Evolutionary conservation across 2,113 vertebrate species (phyloP), one percentile per base, ranked within the genome.

Genomic region (Calypte anna): DNA sequence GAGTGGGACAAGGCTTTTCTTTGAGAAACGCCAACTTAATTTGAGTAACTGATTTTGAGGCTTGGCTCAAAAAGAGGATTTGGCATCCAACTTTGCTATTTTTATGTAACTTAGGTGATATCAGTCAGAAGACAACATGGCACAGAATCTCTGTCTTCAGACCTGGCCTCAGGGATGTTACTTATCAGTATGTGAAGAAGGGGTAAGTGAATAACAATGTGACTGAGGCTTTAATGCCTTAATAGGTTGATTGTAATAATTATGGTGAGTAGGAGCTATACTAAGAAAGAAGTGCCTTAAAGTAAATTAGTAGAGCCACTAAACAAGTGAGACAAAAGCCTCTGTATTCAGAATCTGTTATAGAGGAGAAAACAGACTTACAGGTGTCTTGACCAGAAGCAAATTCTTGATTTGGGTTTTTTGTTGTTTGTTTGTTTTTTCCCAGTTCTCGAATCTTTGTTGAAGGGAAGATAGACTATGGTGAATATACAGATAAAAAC

Each of bases 61-160:
- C 12, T 61, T 61, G 21, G 3, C 2, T 67, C 28, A 31, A 23
- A 36, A 67, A 78, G 27, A 61, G 20, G 30, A 51, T 81, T 44
- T 63, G 44, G 20, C 43, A 59, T 78, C 12, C 27, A 69, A 5
- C 48, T 59, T 43, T 83, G 33, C 93, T 44, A 25, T 77, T 33
- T 91, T 78, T 76, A 36, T 94, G 23, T 91, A n/a, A 79, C 88
- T 11, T 95, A 99, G 99, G 98, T 40, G 99, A 99, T 86, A 88
- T 99, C 95, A 99, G 98, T 86, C 99, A 99, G 92, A 99, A 99
- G 97, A 99, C 99, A 0, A 99, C 99, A 0, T 99, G 99, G 99
- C 99, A 99, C 94, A 98, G 99, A 17, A 97, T 99, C 75, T 99
- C 99, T 3, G 98, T 99, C 54, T 99, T 99, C 95, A 99, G 99